phyloP scores from a whole-genome alignment of 2,888 invertebrate species.

The Thera britannica region DNA sequence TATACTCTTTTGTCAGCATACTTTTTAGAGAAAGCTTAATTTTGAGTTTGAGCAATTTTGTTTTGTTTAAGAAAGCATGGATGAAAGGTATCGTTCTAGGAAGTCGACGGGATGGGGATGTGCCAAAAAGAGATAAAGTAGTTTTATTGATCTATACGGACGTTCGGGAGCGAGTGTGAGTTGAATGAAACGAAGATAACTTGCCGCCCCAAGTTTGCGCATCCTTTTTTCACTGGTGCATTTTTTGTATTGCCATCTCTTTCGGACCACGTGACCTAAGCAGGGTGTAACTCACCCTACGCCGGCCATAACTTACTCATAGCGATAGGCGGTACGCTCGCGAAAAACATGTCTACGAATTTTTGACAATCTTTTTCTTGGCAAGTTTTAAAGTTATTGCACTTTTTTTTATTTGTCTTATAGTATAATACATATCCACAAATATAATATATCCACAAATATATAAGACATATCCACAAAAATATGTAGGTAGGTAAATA shows the following conservation, averaged over 20 bases:
- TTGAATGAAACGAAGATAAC: slow-evolving; percentile 85
- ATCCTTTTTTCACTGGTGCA: slow-evolving; percentile 61
- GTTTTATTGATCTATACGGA: slow-evolving; percentile 86
- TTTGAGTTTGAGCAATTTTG: slow-evolving; percentile 30
- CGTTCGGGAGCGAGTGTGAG: slow-evolving; percentile 84
- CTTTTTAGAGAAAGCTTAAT: slow-evolving; percentile 33
- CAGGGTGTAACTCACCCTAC: slow-evolving; percentile 85
- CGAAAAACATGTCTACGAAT: slow-evolving; percentile 76
- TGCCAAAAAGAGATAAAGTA: slow-evolving; percentile 86
- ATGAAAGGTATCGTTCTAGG: slow-evolving; percentile 75
- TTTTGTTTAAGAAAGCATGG: slow-evolving; percentile 63
- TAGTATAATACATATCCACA: no score
- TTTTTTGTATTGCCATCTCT: slow-evolving; percentile 66
- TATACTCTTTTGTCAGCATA: slow-evolving; percentile 21
- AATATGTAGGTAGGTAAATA: no score
- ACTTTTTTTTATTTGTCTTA: no score
- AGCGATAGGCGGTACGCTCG: slow-evolving; percentile 84
- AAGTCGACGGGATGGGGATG: slow-evolving; percentile 83
- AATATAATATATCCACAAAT: no score
- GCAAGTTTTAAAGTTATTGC: not conserved
- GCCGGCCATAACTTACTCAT: slow-evolving; percentile 84
- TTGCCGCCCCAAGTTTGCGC: slow-evolving; percentile 79
- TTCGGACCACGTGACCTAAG: slow-evolving; percentile 83
- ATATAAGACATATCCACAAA: no score
- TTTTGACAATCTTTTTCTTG: slow-evolving; percentile 45